Evolutionary conservation across 2,888 invertebrate species (phyloP), one percentile per base, ranked within the genome.

Genomic region (Amorpha juglandis): DNA sequence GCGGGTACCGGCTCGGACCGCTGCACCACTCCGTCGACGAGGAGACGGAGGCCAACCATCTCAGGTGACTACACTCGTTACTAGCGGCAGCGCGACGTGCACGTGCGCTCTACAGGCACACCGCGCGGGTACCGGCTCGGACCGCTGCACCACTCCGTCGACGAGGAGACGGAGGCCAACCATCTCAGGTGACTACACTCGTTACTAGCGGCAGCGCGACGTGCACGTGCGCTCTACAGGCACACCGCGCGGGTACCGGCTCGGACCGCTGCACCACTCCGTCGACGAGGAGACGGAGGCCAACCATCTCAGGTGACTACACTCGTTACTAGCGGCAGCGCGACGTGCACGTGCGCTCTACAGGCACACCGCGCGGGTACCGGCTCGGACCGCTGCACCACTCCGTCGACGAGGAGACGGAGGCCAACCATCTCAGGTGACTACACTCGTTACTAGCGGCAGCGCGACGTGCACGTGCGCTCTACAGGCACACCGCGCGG

Each of bases 251-350:
- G 98, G 98, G 0, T 96, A 97, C 82, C 95, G 99, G 67, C 95
- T 99, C 70, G 97, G 98, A 33, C 99, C 99, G 8, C 94, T 98
- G 66, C 96, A 97, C 82, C 96, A 97, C 70, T 96, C 97, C 0
- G 97, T 99, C 1, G 99, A 99, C 81, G 99, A 99, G 92, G 99
- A 99, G 91, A 97, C 98, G 0, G 99, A 99, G 92, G 97, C 97
- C 67, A 96, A 97, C 78, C 97, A 99, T 72, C 95, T 99, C 68
- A 97, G 97, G 93, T 92, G 27, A 27, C 6, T 50, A 50, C 19
- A 48, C n/a, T n/a, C 48, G 12, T 6, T 11, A 11, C 99, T 0
- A 98, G 99, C 48, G 99, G 99, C 99, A 99, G 89, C 95, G 98
- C 79, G 98, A 99, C 90, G 98, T 99, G 4, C 98, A 99, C 89